These are phyloP conservation scores for Muschampia plurimacula DNA, from an alignment of 2,888 invertebrate genomes.

Conservation along the genomic window DNA sequence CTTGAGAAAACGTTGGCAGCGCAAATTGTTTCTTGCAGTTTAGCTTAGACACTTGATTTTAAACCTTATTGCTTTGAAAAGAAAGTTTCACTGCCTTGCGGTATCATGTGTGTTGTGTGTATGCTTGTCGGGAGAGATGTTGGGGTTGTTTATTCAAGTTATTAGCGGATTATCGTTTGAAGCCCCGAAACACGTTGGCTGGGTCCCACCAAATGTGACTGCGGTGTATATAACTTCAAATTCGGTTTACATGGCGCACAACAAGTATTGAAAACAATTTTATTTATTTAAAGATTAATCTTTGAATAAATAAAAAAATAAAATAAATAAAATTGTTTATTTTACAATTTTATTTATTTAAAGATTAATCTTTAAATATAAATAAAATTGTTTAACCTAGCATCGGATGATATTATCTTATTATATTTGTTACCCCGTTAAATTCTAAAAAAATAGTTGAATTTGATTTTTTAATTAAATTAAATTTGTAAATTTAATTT, in stretches of 20 bases:
- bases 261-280: neutral
- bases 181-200: conserved; percentile 50
- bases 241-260: conserved; percentile 51
- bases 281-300: neutral
- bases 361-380: too few relatives aligned
- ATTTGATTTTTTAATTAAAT: too few relatives aligned
- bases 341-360: neutral
- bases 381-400: too few relatives aligned
- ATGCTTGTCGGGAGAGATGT: conserved; percentile 25
- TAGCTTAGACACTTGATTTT: neutral
- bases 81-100: neutral
- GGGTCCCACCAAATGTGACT: conserved; percentile 54
- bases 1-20: conserved; percentile 23
- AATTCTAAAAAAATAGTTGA: too few relatives aligned
- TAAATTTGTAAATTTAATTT: too few relatives aligned
- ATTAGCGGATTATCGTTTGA: conserved; percentile 49
- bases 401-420: too few relatives aligned
- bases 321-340: too few relatives aligned
- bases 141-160: conserved; percentile 47
- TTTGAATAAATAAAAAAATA: too few relatives aligned
- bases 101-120: neutral
- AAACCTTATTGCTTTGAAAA: neutral
- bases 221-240: conserved; percentile 29
- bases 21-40: conserved; percentile 15
- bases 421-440: too few relatives aligned